A percentile compares a stretch with the other conserved stretches of the same genome.
phyloP scores from a whole-genome alignment of 2,113 vertebrate species.

The Tympanuchus pallidicinctus region DNA sequence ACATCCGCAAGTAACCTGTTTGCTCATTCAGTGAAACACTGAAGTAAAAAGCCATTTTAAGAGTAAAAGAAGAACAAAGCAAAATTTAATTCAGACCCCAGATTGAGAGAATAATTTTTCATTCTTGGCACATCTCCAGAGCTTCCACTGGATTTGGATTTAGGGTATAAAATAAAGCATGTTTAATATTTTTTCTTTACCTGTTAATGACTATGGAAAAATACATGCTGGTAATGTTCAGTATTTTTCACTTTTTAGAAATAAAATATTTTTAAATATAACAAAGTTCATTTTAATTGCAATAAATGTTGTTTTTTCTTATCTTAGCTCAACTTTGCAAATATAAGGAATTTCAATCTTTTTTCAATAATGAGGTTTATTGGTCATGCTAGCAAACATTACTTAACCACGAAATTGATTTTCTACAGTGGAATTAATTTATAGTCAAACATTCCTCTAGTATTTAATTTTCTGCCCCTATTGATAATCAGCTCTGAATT shows the following conservation, averaged over 20 bases:
- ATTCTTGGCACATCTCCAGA: neutral
- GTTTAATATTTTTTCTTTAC: neutral
- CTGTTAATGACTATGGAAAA: neutral
- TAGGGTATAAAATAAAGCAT: neutral
- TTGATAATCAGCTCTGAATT: neutral
- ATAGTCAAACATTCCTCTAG: neutral
- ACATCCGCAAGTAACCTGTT: neutral
- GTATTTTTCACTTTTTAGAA: neutral
- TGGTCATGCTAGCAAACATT: slow-evolving; percentile 5
- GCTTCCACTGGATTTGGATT: neutral
- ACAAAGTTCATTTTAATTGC: neutral
- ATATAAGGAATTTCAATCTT: slow-evolving; percentile 37
- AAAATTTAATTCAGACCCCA: neutral
- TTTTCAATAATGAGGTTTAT: slow-evolving; percentile 24
- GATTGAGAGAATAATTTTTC: neutral
- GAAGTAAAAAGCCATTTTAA: neutral
- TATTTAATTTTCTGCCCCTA: slow-evolving; percentile 17
- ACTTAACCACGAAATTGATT: slow-evolving; percentile 53
- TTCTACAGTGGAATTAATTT: slow-evolving; percentile 33
- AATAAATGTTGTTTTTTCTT: neutral
- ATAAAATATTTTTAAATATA: neutral
- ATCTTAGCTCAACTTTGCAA: neutral
- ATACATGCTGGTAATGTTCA: neutral
- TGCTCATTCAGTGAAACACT: neutral
- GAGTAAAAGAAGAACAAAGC: neutral